Percentiles rank a stretch among this genome's conserved stretches.
phyloP scores from a whole-genome alignment of 2,888 invertebrate genomes.

The Phyto melanocephala region DNA sequence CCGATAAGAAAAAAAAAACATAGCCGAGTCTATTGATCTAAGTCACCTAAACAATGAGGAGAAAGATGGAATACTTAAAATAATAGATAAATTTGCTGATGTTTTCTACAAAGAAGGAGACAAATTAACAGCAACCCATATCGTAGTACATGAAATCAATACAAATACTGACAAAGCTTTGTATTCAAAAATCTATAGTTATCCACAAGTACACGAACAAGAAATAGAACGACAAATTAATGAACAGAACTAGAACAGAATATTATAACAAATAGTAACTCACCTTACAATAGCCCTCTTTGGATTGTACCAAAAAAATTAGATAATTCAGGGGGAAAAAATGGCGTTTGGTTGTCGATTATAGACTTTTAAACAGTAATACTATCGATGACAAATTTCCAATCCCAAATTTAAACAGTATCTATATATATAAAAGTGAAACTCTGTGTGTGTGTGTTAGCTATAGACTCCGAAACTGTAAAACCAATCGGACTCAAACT shows the following conservation, averaged over 20 bases:
- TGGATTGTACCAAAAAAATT: slow-evolving; percentile 11
- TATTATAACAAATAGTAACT: slow-evolving; percentile 10
- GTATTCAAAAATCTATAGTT: slow-evolving; percentile 25
- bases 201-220: slow-evolving; percentile 10
- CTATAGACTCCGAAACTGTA: no score
- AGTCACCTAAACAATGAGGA: slow-evolving; percentile 9
- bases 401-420: neutral
- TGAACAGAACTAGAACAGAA: slow-evolving; percentile 21
- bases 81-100: neutral
- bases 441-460: no score
- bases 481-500: no score
- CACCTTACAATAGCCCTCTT: slow-evolving; percentile 9
- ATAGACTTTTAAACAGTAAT: neutral
- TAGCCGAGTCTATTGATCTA: neutral
- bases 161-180: slow-evolving; percentile 13
- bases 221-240: slow-evolving; percentile 43
- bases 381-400: slow-evolving; percentile 2
- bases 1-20: no score
- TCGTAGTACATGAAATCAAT: slow-evolving; percentile 13
- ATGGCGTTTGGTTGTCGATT: no score
- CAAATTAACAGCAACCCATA: neutral
- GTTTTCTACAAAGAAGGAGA: no score
- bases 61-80: no score
- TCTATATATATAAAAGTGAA: no score
- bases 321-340: neutral